Conservation (phyloP, 2,888 invertebrate genomes). For the Melanotus villosus region DNA sequence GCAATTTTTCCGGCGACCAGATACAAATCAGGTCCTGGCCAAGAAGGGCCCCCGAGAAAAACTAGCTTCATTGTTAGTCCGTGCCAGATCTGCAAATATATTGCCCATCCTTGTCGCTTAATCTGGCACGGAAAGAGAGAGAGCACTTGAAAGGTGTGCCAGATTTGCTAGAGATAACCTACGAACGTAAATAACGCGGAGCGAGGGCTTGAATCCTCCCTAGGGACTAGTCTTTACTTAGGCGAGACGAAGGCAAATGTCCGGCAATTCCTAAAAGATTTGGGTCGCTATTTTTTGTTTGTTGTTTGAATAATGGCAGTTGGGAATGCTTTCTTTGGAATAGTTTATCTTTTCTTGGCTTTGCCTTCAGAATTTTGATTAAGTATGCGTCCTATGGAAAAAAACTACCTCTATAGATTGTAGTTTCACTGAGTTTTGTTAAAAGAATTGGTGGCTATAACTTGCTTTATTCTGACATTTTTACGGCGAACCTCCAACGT, state of each 20-base stretch:
- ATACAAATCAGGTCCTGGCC: constrained; percentile 35
- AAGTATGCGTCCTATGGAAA: constrained; percentile 3
- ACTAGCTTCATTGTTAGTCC: constrained; percentile 40
- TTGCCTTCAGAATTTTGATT: constrained; percentile 30
- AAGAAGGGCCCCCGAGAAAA: constrained; percentile 34
- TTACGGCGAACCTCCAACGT: constrained; percentile 18
- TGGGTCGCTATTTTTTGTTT: constrained; percentile 46
- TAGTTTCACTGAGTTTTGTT: constrained; percentile 13
- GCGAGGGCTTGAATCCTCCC: constrained; percentile 52
- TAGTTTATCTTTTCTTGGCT: constrained; percentile 13
- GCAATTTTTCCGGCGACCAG: constrained; percentile 31
- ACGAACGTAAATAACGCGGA: constrained; percentile 55
- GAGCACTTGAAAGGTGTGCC: constrained; percentile 53
- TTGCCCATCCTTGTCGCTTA: constrained; percentile 42
- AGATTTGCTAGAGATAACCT: constrained; percentile 55
- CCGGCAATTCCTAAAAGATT: constrained; percentile 52
- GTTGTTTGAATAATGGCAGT: constrained; percentile 40
- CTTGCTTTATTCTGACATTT: constrained; percentile 19
- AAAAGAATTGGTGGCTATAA: constrained; percentile 15
- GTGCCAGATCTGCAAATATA: constrained; percentile 48
- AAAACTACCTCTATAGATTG: constrained; percentile 15
- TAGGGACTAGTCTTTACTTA: constrained; percentile 49
- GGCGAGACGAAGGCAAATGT: constrained; percentile 50
- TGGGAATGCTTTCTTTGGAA: constrained; percentile 13
- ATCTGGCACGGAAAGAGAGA: constrained; percentile 43